Evolutionary conservation across 2,113 vertebrate species (phyloP).

Genomic region (Leptobrachium ailaonicum): DNA sequence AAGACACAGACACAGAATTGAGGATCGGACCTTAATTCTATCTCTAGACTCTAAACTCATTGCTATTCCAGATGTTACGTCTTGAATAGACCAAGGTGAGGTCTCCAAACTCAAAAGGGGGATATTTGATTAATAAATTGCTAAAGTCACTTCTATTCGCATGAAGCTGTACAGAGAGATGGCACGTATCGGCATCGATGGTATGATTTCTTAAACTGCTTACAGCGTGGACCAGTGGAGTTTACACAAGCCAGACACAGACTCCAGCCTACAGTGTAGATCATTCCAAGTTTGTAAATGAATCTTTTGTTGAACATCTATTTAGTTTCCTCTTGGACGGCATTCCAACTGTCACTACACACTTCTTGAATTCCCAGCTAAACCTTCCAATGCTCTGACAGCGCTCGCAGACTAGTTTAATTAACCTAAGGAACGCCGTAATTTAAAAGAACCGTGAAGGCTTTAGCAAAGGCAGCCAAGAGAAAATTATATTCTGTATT

Average conservation of each 20-base stretch:
- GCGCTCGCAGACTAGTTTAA: conserved; percentile 45
- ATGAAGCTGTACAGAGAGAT: too few relatives aligned
- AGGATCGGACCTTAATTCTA: too few relatives aligned
- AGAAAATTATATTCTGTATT: conserved; percentile 47
- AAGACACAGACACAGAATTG: too few relatives aligned
- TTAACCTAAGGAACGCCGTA: conserved; percentile 45
- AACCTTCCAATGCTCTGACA: conserved; percentile 23
- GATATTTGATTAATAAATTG: too few relatives aligned
- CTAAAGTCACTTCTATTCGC: too few relatives aligned
- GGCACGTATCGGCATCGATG: background rate
- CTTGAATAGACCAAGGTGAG: too few relatives aligned
- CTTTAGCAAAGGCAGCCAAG: conserved; percentile 47
- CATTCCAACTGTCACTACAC: conserved; percentile 39
- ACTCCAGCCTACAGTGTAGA: background rate
- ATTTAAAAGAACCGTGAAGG: conserved; percentile 49
- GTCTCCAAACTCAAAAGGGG: too few relatives aligned
- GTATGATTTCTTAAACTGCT: accelerated
- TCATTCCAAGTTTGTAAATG: conserved; percentile 19
- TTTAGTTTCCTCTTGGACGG: background rate
- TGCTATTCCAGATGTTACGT: too few relatives aligned
- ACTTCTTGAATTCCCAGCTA: conserved; percentile 32
- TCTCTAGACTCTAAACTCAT: too few relatives aligned
- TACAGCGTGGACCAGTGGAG: accelerated
- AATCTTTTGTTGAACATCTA: conserved; percentile 31
- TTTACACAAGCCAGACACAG: conserved; percentile 34